Conservation (phyloP, 2,113 vertebrate species). For the Tamias sibiricus region DNA sequence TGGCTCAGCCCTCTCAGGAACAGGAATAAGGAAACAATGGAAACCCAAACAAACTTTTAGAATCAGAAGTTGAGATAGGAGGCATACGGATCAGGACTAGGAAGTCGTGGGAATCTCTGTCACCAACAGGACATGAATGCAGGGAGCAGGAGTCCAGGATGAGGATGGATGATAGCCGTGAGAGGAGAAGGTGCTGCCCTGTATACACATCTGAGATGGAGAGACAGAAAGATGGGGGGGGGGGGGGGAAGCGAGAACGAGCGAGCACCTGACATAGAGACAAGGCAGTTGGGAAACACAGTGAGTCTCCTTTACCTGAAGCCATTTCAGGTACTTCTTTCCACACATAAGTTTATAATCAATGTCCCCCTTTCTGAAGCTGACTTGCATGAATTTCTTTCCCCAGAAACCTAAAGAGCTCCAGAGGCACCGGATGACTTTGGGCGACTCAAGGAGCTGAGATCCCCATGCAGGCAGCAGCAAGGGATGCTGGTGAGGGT, state of each 20-base stretch:
- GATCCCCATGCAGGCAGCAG: not conserved
- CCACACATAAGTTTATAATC: not conserved
- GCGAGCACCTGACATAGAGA: not conserved
- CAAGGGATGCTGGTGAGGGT: rapidly evolving
- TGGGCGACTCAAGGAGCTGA: not conserved
- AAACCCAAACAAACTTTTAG: not conserved
- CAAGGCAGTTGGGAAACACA: not conserved
- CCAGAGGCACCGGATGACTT: not conserved
- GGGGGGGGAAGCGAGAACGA: not conserved
- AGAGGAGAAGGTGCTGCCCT: not conserved
- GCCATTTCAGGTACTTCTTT: no score
- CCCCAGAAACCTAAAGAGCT: not conserved
- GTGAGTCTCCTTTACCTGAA: not conserved
- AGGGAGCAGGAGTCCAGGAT: not conserved
- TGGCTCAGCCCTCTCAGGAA: not conserved
- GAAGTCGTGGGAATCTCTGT: not conserved
- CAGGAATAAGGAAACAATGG: not conserved
- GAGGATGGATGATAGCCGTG: not conserved
- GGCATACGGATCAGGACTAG: not conserved
- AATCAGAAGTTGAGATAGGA: not conserved
- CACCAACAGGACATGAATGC: not conserved
- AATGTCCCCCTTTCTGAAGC: not conserved
- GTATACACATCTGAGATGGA: not conserved
- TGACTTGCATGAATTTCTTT: not conserved
- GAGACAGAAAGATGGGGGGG: no score